A percentile compares a stretch with the other conserved stretches of the same genome.
Conservation (phyloP, 2,113 vertebrate species). For the Romanogobio albipinnatus region DNA sequence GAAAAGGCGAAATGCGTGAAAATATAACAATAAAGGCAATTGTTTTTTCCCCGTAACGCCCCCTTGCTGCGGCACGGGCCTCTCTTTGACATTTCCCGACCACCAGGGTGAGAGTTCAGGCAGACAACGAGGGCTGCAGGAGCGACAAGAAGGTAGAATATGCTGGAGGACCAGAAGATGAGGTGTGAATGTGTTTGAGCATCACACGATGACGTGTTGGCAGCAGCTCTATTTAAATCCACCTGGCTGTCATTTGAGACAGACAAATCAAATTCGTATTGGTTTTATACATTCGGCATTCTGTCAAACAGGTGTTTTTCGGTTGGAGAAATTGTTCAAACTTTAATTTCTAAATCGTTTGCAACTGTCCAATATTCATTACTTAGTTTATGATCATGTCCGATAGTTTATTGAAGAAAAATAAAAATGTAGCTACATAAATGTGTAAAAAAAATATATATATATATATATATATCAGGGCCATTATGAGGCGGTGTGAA, state of each 20-base stretch:
- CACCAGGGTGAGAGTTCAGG: slow-evolving; percentile 81
- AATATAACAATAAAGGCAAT: slow-evolving; percentile 65
- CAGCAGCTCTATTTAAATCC: slow-evolving; percentile 52
- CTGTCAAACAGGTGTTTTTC: slow-evolving; percentile 35
- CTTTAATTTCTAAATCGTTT: not conserved
- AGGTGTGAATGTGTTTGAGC: slow-evolving; percentile 68
- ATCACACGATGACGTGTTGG: slow-evolving; percentile 60
- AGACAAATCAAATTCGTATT: not conserved
- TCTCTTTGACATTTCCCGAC: slow-evolving; percentile 80
- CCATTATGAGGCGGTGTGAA: not conserved
- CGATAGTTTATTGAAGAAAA: not conserved
- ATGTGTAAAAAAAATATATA: not conserved
- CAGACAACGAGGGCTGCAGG: slow-evolving; percentile 78
- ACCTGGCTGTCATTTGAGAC: slow-evolving; percentile 5
- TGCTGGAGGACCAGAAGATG: slow-evolving; percentile 76
- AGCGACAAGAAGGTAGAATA: slow-evolving; percentile 78
- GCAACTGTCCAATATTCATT: not conserved
- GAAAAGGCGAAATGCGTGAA: slow-evolving; percentile 61
- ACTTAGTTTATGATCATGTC: not conserved
- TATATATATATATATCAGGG: not conserved
- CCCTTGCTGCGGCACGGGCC: slow-evolving; percentile 82
- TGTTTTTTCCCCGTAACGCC: slow-evolving; percentile 68
- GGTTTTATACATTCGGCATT: not conserved
- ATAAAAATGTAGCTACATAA: too few relatives aligned
- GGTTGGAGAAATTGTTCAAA: not conserved